Conservation (phyloP, 2,888 invertebrate genomes). For the Anarsia innoxiella region DNA sequence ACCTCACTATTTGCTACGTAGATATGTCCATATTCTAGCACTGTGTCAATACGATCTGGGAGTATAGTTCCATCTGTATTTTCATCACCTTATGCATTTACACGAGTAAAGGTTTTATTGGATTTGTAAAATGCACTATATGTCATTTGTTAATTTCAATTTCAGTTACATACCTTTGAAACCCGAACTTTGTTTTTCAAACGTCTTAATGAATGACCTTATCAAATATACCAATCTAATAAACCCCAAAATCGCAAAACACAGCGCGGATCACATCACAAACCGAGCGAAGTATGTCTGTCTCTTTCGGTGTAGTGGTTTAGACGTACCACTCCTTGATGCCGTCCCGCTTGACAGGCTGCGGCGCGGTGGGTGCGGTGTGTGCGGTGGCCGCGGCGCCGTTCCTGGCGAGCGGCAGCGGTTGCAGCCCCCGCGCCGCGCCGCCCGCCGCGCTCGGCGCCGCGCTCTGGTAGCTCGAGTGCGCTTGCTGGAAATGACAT, state of each 20-base stretch:
- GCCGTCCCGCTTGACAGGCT: conserved; percentile 85
- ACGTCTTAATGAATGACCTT: too few species aligned
- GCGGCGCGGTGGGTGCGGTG: conserved; percentile 67
- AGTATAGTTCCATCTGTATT: too few species aligned
- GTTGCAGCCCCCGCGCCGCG: conserved; percentile 67
- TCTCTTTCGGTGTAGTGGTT: conserved; percentile 12
- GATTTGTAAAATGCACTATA: too few species aligned
- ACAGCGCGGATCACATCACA: conserved; percentile 4
- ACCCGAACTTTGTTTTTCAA: too few species aligned
- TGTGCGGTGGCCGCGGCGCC: too few species aligned
- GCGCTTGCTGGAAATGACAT: conserved; percentile 59
- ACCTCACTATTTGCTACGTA: conserved; percentile 33
- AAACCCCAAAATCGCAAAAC: too few species aligned
- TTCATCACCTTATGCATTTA: too few species aligned
- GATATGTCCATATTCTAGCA: conserved; percentile 35
- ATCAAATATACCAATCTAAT: too few species aligned
- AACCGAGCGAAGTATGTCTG: conserved; percentile 1
- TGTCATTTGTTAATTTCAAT: too few species aligned
- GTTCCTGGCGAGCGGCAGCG: conserved; percentile 53
- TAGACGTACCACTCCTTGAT: conserved; percentile 98
- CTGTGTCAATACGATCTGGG: too few species aligned
- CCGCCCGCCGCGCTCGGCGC: conserved; percentile 47
- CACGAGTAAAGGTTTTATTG: too few species aligned
- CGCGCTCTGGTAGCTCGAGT: conserved; percentile 65
- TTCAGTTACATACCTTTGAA: too few species aligned